Base-by-base conservation (phyloP, 1,140 invertebrate genomes). In the Leucophenga varia region DNA sequence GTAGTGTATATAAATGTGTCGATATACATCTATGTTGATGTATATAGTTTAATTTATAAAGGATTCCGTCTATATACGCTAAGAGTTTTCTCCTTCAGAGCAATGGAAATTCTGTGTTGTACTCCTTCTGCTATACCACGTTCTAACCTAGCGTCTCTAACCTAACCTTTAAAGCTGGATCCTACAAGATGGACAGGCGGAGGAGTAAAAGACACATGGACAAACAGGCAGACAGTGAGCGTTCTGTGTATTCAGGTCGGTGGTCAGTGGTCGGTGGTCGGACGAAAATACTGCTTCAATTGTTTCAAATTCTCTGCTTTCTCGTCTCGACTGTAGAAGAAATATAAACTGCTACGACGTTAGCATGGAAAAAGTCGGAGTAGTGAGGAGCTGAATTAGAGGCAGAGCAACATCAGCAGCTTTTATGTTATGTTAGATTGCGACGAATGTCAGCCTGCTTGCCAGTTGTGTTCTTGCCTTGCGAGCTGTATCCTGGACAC, bases 401-500 rank as follows among this genome's bases (percentile, higher is more conserved):
- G n/a, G n/a, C n/a, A n/a, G n/a, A n/a, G n/a, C n/a, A n/a, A n/a
- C n/a, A n/a, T n/a, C n/a, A n/a, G n/a, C n/a, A n/a, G n/a, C n/a
- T n/a, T n/a, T 65, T 67, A 61, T 63, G 63, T 67, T 67, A 61
- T 59, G 63, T 65, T 65, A 63, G n/a, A n/a, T n/a, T n/a, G n/a
- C 63, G 61, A 65, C 61, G 59, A 67, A 56, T 65, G 61, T 59
- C 59, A 59, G 63, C 35, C 25, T 28, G n/a, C n/a, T 12, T 59
- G 50, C 50, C 58, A n/a, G n/a, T n/a, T 59, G 61, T 61, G 61
- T 61, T 65, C 61, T 67, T 65, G 63, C 63, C n/a, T n/a, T n/a
- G n/a, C n/a, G n/a, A n/a, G 61, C 61, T 58, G 52, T 57, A 64
- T 65, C 61, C 61, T 65, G 58, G 39, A n/a, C n/a, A n/a, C n/a